Base-by-base conservation (phyloP, 2,888 invertebrate species). In the Willowsia nigromaculata region DNA sequence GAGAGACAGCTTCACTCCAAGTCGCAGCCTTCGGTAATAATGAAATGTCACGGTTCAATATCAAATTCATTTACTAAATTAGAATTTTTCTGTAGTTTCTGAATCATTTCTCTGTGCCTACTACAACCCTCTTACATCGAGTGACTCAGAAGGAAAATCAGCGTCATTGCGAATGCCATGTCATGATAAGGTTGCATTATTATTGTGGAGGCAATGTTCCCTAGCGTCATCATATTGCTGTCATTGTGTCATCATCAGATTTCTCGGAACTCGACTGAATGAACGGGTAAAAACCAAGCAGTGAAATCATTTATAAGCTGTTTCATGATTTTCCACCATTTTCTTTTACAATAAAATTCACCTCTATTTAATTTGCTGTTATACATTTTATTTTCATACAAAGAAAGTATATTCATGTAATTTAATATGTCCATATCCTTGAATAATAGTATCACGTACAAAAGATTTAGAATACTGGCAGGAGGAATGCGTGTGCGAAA, bases 41-140 rank as follows among this genome's bases (percentile, higher is more conserved):
- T 88, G 87, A 82, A 88, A 88, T 88, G 82, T 88, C 87, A 88
- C 87, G 87, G 87, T 82, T 88, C 81, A 71, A 87, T 82, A 68
- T 81, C 81, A 86, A 74, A 80, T 80, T 86, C 68, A 86, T 86
- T 82, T 86, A n/a, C 81, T 71, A 68, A 37, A 84, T 84, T 68
- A 40, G 30, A 56, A 25, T 37, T 81, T n/a, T 81, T 25, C 59
- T 37, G 15, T 81, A 22, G 37, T 81, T 59, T 56, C 71, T 43
- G 25, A 71, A 62, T 33, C 13, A 22, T 13, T 30, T n/a, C n/a
- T n/a, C n/a, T n/a, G n/a, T n/a, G n/a, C n/a, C n/a, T 53, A 11
- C n/a, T 78, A 22, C 30, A 56, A 13, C 43, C 27, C 27, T 84
- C 25, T 40, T 71, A 47, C 53, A 7, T 53, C 50, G 1, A 47